Evolutionary conservation across 2,797 vertebrate genomes (phyloP), one percentile per base, ranked within the genome.

Genomic region (Muscicapa striata): DNA sequence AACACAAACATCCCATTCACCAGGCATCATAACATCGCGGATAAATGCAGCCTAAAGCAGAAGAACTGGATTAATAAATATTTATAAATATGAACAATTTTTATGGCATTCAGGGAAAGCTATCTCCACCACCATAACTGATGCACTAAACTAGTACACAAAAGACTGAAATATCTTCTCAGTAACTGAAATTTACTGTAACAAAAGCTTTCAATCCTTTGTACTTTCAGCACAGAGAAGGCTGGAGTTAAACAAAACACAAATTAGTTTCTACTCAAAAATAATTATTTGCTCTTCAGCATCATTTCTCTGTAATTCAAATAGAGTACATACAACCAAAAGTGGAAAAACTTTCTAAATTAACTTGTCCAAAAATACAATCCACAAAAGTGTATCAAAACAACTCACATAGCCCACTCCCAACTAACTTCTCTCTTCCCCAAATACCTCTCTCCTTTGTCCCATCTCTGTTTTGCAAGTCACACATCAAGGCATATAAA

Each of bases 1-100:
- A 85, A 98, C 98, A 94, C 98, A 98, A 79, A 98, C 98, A 96
- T 98, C 98, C 98, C 98, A 98, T 58, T 98, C 98, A 89, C 98
- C 98, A 63, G 98, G 98, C 98, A 98, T 98, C 98, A 98, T 98
- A 93, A 98, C 98, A 88, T 98, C 98, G 59, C 98, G 98, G 93
- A 98, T 98, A 94, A 98, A 98, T 90, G 98, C 98, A 95, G 98
- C 98, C 98, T 98, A 81, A 78, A 75, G 51, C 24, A 97, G 90
- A 97, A 96, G 8, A 94, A 88, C 7, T 84, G 16, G 43, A 68
- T 93, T 75, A 87, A 67, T 91, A 73, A 96, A 48, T 46, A 77
- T 15, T 41, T 70, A 89, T 30, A 87, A 82, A 58, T 10, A 64
- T 3, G 1, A 63, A 36, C 15, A 36, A 67, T 26, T 64, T 48